Evolutionary conservation across 2,888 invertebrate species (phyloP).

Genomic region (Pachliopta kotzebuea): DNA sequence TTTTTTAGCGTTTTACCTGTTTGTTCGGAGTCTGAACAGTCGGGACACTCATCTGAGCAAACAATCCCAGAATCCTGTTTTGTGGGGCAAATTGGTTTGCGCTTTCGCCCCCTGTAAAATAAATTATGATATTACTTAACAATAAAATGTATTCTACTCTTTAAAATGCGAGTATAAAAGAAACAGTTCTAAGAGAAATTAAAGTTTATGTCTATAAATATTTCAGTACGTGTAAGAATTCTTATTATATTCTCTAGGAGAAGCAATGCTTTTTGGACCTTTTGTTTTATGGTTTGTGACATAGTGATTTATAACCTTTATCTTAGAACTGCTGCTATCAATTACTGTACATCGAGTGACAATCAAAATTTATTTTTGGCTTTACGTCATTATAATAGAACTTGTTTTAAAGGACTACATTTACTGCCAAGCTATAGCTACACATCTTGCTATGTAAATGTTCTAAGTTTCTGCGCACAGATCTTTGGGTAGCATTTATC

Average conservation of each 20-base stretch:
- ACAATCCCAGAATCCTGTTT: slow-evolving; percentile 75
- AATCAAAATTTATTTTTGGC: too few species aligned
- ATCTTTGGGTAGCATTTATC: not conserved
- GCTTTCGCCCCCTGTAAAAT: slow-evolving; percentile 53
- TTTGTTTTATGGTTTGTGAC: too few species aligned
- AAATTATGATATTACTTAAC: slow-evolving; percentile 1
- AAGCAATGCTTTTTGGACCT: too few species aligned
- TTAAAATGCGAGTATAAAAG: too few species aligned
- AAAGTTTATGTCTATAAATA: too few species aligned
- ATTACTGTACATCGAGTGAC: too few species aligned
- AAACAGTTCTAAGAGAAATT: too few species aligned
- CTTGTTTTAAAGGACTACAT: not conserved
- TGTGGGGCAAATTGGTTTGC: slow-evolving; percentile 54
- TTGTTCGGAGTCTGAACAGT: slow-evolving; percentile 55
- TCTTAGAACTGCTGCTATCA: too few species aligned
- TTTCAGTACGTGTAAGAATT: too few species aligned
- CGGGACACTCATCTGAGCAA: slow-evolving; percentile 66
- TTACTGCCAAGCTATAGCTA: not conserved
- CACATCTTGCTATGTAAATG: not conserved
- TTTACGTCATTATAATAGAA: not conserved
- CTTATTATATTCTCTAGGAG: too few species aligned
- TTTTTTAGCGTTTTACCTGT: slow-evolving; percentile 42
- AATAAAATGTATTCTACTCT: not conserved
- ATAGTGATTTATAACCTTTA: too few species aligned
- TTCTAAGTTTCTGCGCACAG: not conserved